A percentile compares a stretch with the other conserved stretches of the same genome.
phyloP scores from a whole-genome alignment of 2,888 invertebrate genomes.

The Acleris holmiana region DNA sequence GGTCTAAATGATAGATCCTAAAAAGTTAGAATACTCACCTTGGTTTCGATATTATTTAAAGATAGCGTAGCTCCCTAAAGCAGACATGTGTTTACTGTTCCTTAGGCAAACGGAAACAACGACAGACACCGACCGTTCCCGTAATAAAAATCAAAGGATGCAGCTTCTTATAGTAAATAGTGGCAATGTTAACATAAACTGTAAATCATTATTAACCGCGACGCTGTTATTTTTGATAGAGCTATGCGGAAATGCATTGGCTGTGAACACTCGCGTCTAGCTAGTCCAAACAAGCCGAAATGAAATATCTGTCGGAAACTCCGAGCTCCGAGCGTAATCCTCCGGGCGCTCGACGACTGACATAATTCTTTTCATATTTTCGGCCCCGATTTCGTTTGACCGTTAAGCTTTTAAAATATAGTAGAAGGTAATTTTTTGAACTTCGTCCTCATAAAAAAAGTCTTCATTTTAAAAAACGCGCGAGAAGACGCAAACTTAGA shows the following conservation, averaged over 20 bases:
- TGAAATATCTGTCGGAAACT: slow-evolving; percentile 60
- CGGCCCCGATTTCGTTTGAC: slow-evolving; percentile 53
- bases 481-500: no score
- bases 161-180: slow-evolving; percentile 34
- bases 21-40: no score
- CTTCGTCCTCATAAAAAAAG: no score
- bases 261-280: slow-evolving; percentile 38
- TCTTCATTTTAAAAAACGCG: no score
- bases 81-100: slow-evolving; percentile 21
- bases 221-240: slow-evolving; percentile 31
- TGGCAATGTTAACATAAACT: slow-evolving; percentile 48
- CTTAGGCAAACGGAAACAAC: slow-evolving; percentile 31
- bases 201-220: slow-evolving; percentile 52
- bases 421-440: not conserved
- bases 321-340: slow-evolving; percentile 52
- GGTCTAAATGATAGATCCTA: no score
- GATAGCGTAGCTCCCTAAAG: not conserved
- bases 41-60: no score
- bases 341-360: slow-evolving; percentile 53
- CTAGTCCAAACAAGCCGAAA: slow-evolving; percentile 52
- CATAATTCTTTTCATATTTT: slow-evolving; percentile 64
- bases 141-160: slow-evolving; percentile 35
- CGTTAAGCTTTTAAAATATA: slow-evolving; percentile 42
- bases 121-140: slow-evolving; percentile 25
- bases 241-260: slow-evolving; percentile 61